Conservation (phyloP, 2,113 vertebrate species). For the Pollachius pollachius region DNA sequence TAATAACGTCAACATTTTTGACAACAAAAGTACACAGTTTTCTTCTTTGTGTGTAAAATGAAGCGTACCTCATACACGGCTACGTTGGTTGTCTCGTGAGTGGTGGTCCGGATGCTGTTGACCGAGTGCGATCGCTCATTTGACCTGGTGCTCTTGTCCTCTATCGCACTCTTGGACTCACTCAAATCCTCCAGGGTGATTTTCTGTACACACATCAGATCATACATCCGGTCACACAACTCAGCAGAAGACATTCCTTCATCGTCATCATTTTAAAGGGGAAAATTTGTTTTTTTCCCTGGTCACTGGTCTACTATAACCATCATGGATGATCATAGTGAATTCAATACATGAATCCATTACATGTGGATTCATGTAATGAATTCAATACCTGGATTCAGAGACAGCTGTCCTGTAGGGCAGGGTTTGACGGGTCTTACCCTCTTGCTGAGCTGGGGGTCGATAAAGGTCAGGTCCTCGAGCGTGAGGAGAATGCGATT, state of each 20-base stretch:
- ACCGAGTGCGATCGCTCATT: conserved; percentile 66
- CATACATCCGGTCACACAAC: no score
- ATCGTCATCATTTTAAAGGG: no score
- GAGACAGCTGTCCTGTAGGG: no score
- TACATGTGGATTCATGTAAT: no score
- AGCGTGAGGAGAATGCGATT: conserved; percentile 84
- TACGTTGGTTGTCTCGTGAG: conserved; percentile 78
- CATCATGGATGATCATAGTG: no score
- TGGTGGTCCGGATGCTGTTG: conserved; percentile 69
- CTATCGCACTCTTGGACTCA: conserved; percentile 72
- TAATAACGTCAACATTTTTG: neutral
- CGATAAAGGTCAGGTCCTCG: conserved; percentile 86
- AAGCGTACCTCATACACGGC: conserved; percentile 81
- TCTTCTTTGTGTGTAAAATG: neutral
- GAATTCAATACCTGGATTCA: no score
- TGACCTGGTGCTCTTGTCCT: conserved; percentile 72
- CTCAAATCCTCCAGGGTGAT: conserved; percentile 79
- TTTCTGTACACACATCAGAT: conserved; percentile 63
- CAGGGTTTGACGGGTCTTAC: conserved; percentile 48
- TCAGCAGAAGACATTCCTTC: no score
- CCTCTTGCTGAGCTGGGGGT: conserved; percentile 83
- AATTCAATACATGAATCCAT: no score
- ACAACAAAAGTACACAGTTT: neutral
- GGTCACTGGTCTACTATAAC: no score
- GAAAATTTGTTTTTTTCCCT: no score